These are phyloP conservation scores for Xestia sexstrigata DNA, from an alignment of 2,888 invertebrate species.

Conservation along the genomic window DNA sequence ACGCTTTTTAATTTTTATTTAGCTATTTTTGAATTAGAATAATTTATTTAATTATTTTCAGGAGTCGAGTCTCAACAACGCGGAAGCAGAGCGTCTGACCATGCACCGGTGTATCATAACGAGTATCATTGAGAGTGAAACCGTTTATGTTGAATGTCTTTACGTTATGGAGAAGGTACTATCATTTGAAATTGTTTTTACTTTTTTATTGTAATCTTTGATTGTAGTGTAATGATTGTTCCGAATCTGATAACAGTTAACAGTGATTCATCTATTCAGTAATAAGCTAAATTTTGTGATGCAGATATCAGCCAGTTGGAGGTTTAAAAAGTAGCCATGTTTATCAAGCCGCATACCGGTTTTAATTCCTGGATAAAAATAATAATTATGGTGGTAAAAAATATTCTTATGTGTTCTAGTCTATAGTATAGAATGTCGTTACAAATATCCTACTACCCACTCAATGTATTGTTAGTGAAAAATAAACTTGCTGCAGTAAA, in stretches of 20 bases:
- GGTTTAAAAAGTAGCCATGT: neutral
- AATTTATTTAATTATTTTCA: constrained; percentile 67
- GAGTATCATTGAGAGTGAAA: constrained; percentile 97
- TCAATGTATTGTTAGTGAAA: neutral
- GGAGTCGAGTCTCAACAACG: constrained; percentile 89
- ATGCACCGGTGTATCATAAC: constrained; percentile 97
- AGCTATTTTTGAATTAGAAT: constrained; percentile 41
- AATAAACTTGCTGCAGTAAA: neutral
- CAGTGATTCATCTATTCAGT: constrained; percentile 13
- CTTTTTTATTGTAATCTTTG: constrained; percentile 27
- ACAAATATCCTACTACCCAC: neutral
- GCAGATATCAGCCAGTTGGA: neutral
- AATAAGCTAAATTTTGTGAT: neutral
- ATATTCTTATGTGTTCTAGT: neutral
- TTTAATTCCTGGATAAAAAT: neutral
- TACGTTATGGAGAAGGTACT: constrained; percentile 96
- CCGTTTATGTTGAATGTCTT: constrained; percentile 96
- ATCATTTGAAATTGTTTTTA: constrained; percentile 48
- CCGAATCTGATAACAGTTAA: constrained; percentile 29
- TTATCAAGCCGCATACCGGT: neutral
- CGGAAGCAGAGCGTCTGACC: constrained; percentile 94
- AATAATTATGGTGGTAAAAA: neutral
- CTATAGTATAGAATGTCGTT: neutral
- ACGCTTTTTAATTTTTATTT: constrained; percentile 43
- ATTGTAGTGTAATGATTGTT: constrained; percentile 10